These are phyloP conservation scores for Sitophilus oryzae DNA, from an alignment of 1,140 invertebrate species.

Conservation along the genomic window DNA sequence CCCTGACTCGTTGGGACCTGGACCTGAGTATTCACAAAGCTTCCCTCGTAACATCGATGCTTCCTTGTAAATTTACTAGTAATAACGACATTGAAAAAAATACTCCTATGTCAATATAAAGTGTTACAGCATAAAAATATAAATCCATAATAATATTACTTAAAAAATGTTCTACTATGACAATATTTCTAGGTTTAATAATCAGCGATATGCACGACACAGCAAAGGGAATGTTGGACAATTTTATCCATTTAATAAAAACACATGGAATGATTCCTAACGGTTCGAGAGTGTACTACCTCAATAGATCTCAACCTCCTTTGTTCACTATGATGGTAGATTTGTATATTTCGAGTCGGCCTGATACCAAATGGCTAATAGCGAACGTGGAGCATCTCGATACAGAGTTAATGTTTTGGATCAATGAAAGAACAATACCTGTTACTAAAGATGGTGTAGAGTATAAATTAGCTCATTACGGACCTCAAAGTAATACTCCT, in stretches of 20 bases:
- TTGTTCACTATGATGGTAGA: conserved; percentile 73
- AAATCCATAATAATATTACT: too few species aligned
- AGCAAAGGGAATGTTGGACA: conserved; percentile 68
- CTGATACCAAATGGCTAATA: conserved; percentile 59
- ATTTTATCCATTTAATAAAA: conserved; percentile 60
- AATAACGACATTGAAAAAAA: too few species aligned
- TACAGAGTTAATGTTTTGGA: conserved; percentile 64
- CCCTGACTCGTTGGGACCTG: too few species aligned
- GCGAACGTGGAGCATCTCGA: conserved; percentile 56
- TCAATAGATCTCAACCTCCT: conserved; percentile 79
- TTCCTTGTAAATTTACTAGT: too few species aligned
- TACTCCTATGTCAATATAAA: too few species aligned
- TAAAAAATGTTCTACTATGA: too few species aligned
- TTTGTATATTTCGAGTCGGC: conserved; percentile 59
- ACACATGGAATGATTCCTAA: conserved; percentile 55
- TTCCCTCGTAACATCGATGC: too few species aligned
- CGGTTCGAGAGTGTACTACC: conserved; percentile 71
- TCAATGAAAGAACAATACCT: conserved; percentile 50
- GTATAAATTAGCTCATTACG: conserved; percentile 55
- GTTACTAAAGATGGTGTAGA: conserved; percentile 50
- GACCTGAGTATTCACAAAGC: too few species aligned
- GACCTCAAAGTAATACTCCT: conserved; percentile 59
- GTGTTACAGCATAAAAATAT: too few species aligned
- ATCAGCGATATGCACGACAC: conserved; percentile 68
- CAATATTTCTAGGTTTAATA: conserved; percentile 53